Evolutionary conservation across 64 coral and sea anemone genomes (phyloP).

Genomic region (Porites australiensis): DNA sequence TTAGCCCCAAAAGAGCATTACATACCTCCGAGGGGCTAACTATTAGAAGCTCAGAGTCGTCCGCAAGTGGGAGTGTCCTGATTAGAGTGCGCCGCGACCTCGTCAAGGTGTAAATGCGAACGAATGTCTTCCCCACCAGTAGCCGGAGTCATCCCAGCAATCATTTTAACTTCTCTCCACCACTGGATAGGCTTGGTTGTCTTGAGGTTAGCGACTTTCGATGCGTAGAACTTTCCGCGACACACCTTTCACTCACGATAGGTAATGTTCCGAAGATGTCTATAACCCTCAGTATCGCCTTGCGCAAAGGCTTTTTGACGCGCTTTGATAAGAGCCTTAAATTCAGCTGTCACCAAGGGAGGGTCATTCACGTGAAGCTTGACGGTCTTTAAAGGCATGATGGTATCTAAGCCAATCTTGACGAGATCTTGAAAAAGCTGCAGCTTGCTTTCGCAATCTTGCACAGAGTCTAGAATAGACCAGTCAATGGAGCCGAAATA

Average conservation of each 20-base stretch:
- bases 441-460: no score
- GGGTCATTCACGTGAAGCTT: no score
- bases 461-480: no score
- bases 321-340: constrained; percentile 48
- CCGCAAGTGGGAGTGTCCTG: constrained; percentile 19
- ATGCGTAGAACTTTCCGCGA: constrained; percentile 56
- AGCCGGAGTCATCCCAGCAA: no score
- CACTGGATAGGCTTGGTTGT: no score
- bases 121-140: no score
- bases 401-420: no score
- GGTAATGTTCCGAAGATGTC: constrained; percentile 25
- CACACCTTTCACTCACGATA: constrained; percentile 63
- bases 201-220: constrained; percentile 57
- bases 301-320: constrained; percentile 50
- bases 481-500: no score
- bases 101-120: background rate
- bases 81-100: constrained; percentile 15
- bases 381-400: background rate
- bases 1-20: constrained; percentile 27
- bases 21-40: constrained; percentile 39
- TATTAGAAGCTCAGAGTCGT: constrained; percentile 18
- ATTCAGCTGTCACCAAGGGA: background rate
- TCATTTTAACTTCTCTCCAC: no score
- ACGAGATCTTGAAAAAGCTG: no score
- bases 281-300: constrained; percentile 26